Conservation (phyloP, 2,888 invertebrate species). For the Scelioninae gen. 1 region DNA sequence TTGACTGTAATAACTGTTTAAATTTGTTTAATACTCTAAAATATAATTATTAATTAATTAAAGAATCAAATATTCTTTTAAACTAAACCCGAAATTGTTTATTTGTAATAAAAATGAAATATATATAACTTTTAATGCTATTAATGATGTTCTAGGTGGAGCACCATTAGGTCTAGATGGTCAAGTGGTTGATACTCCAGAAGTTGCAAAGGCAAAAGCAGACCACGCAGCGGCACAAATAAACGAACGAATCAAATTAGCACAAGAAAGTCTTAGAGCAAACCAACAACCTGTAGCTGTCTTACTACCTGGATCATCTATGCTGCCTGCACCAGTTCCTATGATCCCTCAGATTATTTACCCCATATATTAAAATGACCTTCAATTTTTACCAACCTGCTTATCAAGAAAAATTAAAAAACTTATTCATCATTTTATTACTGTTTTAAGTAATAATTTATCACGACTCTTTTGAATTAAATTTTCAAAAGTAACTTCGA, state of each 20-base stretch:
- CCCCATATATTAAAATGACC: neutral
- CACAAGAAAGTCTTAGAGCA: conserved; percentile 68
- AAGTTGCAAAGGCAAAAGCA: conserved; percentile 84
- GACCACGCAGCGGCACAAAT: conserved; percentile 84
- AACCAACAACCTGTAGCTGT: conserved; percentile 49
- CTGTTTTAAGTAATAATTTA: conserved; percentile 51
- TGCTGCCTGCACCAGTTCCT: conserved; percentile 36
- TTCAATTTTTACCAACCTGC: neutral
- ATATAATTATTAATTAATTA: too few species aligned
- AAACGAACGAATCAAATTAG: conserved; percentile 77
- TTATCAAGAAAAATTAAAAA: neutral
- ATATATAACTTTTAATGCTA: too few species aligned
- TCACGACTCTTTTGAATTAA: neutral
- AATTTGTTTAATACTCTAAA: too few species aligned
- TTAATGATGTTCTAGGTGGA: conserved; percentile 10
- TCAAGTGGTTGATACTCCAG: conserved; percentile 78
- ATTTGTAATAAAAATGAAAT: too few species aligned
- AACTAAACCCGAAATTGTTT: too few species aligned
- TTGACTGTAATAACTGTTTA: too few species aligned
- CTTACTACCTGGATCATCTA: conserved; percentile 26
- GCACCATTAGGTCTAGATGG: conserved; percentile 77
- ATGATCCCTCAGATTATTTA: conserved; percentile 32
- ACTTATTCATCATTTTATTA: conserved; percentile 20
- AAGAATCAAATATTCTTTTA: too few species aligned
- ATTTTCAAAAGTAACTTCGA: neutral